A percentile compares a stretch with the other conserved stretches of the same genome.
Conservation (phyloP, 2,888 invertebrate genomes). For the Helleia helle region DNA sequence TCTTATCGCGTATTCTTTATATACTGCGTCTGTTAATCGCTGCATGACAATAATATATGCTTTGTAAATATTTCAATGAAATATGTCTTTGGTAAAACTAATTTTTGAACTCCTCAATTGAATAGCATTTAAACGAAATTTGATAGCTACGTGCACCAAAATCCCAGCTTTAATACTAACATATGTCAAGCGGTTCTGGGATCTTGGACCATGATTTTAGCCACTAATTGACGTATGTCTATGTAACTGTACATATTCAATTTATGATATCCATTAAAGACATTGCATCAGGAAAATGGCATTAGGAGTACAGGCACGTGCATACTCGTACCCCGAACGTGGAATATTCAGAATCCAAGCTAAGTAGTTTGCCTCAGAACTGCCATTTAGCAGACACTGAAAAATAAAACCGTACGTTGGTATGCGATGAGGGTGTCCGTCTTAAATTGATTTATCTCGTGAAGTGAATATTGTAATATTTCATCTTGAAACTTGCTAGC, state of each 20-base stretch:
- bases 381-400: constrained; percentile 47
- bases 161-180: too few species aligned
- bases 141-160: too few species aligned
- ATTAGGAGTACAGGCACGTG: constrained; percentile 26
- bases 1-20: too few species aligned
- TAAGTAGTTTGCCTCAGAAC: constrained; percentile 38
- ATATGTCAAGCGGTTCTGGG: too few species aligned
- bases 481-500: background rate
- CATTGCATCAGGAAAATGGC: constrained; percentile 37
- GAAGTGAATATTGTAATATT: background rate
- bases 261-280: constrained; percentile 37
- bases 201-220: too few species aligned
- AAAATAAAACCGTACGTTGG: constrained; percentile 34
- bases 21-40: too few species aligned
- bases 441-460: background rate
- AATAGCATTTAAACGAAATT: too few species aligned
- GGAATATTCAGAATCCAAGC: constrained; percentile 12
- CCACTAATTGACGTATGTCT: too few species aligned
- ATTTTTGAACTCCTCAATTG: too few species aligned
- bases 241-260: constrained; percentile 7
- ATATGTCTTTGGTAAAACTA: too few species aligned
- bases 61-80: too few species aligned
- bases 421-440: constrained; percentile 17
- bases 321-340: constrained; percentile 19
- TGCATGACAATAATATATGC: too few species aligned